Evolutionary conservation across 2,888 invertebrate species (phyloP).

Genomic region (Chironomus tentans): DNA sequence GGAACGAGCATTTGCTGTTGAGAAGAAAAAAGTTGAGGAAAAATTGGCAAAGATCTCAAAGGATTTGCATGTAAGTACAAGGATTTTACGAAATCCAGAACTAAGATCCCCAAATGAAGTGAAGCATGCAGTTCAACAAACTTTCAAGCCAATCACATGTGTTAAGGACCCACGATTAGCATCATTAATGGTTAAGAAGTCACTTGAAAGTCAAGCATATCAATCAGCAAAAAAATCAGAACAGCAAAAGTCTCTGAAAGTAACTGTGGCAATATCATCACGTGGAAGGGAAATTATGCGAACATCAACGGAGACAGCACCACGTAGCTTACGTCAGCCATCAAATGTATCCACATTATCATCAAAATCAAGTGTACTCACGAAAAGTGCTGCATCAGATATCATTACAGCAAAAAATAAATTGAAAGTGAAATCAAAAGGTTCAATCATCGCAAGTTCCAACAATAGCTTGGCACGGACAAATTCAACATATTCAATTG

Average conservation of each 20-base stretch:
- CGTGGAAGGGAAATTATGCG: conserved; percentile 31
- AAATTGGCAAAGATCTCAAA: conserved; percentile 35
- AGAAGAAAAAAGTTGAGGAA: conserved; percentile 45
- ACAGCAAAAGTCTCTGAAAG: conserved; percentile 41
- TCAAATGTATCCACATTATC: conserved; percentile 30
- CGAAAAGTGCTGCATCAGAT: conserved; percentile 21
- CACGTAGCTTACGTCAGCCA: conserved; percentile 16
- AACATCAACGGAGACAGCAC: conserved; percentile 28
- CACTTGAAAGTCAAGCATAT: conserved; percentile 29
- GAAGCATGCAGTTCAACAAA: conserved; percentile 43
- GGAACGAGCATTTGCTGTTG: conserved; percentile 50
- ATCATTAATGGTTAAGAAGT: conserved; percentile 30
- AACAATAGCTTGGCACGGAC: conserved; percentile 38
- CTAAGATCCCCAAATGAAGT: conserved; percentile 52
- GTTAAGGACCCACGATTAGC: conserved; percentile 31
- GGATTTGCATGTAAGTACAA: conserved; percentile 41
- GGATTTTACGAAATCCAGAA: conserved; percentile 45
- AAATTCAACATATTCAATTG: conserved; percentile 41
- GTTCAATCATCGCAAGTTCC: conserved; percentile 33
- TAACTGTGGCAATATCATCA: conserved; percentile 40
- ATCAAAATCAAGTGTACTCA: conserved; percentile 29
- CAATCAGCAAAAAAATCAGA: conserved; percentile 29
- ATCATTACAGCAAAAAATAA: neutral
- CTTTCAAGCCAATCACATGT: conserved; percentile 33
- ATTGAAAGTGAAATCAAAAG: conserved; percentile 28